A percentile compares a stretch with the other conserved stretches of the same genome.
Conservation (phyloP, 2,113 vertebrate species). For the Paedocypris sp. region DNA sequence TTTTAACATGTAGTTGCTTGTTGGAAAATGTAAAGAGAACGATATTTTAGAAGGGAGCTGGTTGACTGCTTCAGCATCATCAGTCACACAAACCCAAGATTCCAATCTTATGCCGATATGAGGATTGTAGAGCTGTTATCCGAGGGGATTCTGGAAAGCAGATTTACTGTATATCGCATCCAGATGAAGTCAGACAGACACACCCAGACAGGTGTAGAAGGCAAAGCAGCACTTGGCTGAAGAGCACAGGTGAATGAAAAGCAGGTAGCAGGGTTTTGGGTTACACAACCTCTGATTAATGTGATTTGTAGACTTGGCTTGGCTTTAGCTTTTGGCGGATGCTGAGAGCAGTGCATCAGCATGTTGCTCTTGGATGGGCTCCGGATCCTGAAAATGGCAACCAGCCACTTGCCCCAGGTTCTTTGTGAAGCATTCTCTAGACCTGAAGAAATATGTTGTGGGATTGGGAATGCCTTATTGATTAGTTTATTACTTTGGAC, state of each 20-base stretch:
- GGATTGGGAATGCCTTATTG: not conserved
- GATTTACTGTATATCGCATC: not conserved
- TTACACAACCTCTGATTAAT: not conserved
- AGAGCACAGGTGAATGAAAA: not conserved
- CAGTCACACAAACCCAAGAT: slow-evolving; percentile 1
- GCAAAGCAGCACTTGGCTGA: not conserved
- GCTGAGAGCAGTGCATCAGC: slow-evolving; percentile 18
- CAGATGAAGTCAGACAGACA: not conserved
- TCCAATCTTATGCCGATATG: too few relatives aligned
- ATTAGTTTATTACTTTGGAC: not conserved
- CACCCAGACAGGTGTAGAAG: slow-evolving; percentile 14
- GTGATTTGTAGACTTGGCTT: not conserved
- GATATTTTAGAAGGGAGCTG: too few relatives aligned
- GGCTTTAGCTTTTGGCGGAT: not conserved
- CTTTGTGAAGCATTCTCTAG: slow-evolving; percentile 12
- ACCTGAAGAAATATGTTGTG: not conserved
- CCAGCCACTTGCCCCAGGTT: slow-evolving; percentile 32
- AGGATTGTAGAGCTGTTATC: slow-evolving; percentile 5
- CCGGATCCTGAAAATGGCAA: slow-evolving; percentile 28
- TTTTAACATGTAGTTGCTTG: too few relatives aligned
- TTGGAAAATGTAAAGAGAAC: too few relatives aligned
- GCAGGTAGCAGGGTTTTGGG: slow-evolving; percentile 4
- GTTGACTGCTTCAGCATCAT: too few relatives aligned
- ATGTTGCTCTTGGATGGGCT: slow-evolving; percentile 31
- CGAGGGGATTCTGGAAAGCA: slow-evolving; percentile 3